Percentiles rank a stretch among this genome's conserved stretches.
These are phyloP conservation scores for Eciton burchellii DNA, from an alignment of 1,140 invertebrate genomes.

Conservation along the genomic window DNA sequence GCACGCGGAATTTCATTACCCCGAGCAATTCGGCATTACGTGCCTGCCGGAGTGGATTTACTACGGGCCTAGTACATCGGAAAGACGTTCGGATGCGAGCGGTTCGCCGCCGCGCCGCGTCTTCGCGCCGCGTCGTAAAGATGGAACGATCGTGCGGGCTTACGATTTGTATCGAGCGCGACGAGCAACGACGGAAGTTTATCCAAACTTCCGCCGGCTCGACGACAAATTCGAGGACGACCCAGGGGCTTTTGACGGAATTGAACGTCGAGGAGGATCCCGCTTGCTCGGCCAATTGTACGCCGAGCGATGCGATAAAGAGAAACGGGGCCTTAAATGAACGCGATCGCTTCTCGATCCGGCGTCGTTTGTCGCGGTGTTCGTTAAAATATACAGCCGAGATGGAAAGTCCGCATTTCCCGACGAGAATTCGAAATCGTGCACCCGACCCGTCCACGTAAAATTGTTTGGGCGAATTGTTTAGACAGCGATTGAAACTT, in stretches of 20 bases:
- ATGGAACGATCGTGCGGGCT: constrained; percentile 48
- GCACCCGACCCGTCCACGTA: not conserved
- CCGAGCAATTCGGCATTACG: constrained; percentile 36
- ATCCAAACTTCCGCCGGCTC: not conserved
- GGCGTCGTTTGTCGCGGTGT: not conserved
- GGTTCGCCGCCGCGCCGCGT: not conserved
- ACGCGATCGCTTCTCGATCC: constrained; percentile 13
- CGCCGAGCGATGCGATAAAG: constrained; percentile 19
- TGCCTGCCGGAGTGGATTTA: constrained; percentile 7
- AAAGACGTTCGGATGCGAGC: constrained; percentile 29
- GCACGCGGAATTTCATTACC: constrained; percentile 52
- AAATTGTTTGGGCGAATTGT: constrained; percentile 2
- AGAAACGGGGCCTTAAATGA: constrained; percentile 7
- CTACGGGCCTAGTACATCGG: not conserved
- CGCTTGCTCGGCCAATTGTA: constrained; percentile 36
- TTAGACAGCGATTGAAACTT: not conserved
- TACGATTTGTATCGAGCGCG: constrained; percentile 63
- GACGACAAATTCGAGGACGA: not conserved
- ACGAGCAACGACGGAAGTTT: constrained; percentile 16
- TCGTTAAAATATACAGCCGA: constrained; percentile 18
- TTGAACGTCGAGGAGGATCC: constrained; percentile 21
- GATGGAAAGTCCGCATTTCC: not conserved
- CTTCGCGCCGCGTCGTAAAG: constrained; percentile 69
- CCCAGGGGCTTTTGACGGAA: constrained; percentile 38
- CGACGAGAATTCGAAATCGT: not conserved